Conservation (phyloP, 1,140 invertebrate species). For the Drosophila parabipectinata region DNA sequence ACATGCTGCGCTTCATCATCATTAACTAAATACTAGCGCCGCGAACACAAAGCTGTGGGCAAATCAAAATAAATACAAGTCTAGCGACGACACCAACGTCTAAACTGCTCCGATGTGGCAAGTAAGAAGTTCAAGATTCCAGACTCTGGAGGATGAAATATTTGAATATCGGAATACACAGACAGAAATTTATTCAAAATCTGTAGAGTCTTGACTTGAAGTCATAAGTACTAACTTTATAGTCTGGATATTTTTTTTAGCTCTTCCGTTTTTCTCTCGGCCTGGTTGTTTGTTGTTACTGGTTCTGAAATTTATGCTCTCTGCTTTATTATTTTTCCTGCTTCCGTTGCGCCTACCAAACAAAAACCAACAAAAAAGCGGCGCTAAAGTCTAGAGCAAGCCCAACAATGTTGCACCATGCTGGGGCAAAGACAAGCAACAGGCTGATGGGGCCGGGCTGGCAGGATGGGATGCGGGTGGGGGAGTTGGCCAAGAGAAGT, state of each 20-base stretch:
- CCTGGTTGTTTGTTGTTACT: constrained; percentile 58
- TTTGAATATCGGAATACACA: constrained; percentile 3
- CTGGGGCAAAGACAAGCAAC: constrained; percentile 66
- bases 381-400: constrained; percentile 31
- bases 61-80: constrained; percentile 77
- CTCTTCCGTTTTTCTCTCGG: constrained; percentile 32
- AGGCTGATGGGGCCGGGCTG: constrained; percentile 50
- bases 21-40: constrained; percentile 70
- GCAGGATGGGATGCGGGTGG: constrained; percentile 4
- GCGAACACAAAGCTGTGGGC: constrained; percentile 35
- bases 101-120: constrained; percentile 25
- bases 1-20: constrained; percentile 79
- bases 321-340: constrained; percentile 71
- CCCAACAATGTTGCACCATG: constrained; percentile 69
- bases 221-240: background rate
- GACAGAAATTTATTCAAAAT: background rate
- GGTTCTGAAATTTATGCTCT: constrained; percentile 65
- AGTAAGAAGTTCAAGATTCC: constrained; percentile 34
- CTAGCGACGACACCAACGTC: constrained; percentile 27
- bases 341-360: constrained; percentile 69
- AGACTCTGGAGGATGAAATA: constrained; percentile 8
- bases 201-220: no score
- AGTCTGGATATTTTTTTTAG: constrained; percentile 43
- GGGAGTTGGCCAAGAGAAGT: constrained; percentile 41
- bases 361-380: constrained; percentile 43